phyloP scores from a whole-genome alignment of 2,888 invertebrate genomes.

The Agrotis exclamationis region DNA sequence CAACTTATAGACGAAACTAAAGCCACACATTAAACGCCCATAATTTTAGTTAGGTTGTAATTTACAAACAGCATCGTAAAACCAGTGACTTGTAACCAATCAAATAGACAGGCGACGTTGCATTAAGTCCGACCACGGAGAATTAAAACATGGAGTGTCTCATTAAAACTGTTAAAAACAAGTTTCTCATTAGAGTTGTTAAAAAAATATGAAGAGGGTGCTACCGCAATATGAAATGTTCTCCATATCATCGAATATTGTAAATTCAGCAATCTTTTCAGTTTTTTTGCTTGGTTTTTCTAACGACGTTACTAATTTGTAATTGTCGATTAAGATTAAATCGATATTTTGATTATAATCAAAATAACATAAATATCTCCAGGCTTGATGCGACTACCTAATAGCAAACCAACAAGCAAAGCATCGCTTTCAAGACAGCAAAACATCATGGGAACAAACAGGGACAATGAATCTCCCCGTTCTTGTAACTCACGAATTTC shows the following conservation, averaged over 20 bases:
- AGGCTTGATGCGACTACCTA: too few relatives aligned
- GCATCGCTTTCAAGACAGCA: neutral
- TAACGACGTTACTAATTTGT: too few relatives aligned
- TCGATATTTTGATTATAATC: too few relatives aligned
- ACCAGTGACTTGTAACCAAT: conserved; percentile 64
- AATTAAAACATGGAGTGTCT: conserved; percentile 31
- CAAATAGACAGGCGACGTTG: conserved; percentile 63
- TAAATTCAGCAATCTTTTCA: too few relatives aligned
- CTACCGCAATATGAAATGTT: neutral
- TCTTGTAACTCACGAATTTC: conserved; percentile 6
- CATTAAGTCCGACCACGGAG: conserved; percentile 53
- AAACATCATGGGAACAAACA: conserved; percentile 17
- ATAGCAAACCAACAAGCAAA: neutral
- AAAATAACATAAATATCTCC: too few relatives aligned
- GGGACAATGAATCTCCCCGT: neutral
- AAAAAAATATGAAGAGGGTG: too few relatives aligned
- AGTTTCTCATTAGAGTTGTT: neutral
- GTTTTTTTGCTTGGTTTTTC: too few relatives aligned
- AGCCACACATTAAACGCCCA: conserved; percentile 55
- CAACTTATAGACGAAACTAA: conserved; percentile 50
- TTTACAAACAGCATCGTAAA: conserved; percentile 65
- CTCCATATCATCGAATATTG: too few relatives aligned
- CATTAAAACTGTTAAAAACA: too few relatives aligned
- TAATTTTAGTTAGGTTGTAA: conserved; percentile 65
- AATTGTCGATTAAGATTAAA: too few relatives aligned